Evolutionary conservation across 1,140 invertebrate genomes (phyloP).

Genomic region (Drosophila pruinosa): DNA sequence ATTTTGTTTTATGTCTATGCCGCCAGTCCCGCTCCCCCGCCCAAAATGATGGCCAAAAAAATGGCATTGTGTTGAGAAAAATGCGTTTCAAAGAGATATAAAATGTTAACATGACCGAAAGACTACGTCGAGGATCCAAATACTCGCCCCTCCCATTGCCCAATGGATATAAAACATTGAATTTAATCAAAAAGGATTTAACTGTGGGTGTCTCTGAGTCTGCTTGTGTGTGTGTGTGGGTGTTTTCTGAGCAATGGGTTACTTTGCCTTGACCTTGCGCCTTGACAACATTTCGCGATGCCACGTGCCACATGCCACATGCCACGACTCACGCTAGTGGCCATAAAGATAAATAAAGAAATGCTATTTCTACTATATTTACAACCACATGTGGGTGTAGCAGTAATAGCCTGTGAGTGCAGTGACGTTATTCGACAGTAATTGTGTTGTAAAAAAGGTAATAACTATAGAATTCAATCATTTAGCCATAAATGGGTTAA

Average conservation of each 20-base stretch:
- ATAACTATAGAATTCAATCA: slow-evolving; percentile 27
- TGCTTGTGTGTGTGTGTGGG: slow-evolving; percentile 1
- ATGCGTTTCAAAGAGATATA: slow-evolving; percentile 80
- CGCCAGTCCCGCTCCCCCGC: background rate
- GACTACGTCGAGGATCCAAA: slow-evolving; percentile 19
- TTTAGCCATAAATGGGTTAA: slow-evolving; percentile 24
- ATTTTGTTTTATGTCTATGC: slow-evolving; percentile 74
- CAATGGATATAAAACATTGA: slow-evolving; percentile 81
- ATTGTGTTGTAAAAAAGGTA: slow-evolving; percentile 16
- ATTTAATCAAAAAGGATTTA: slow-evolving; percentile 82
- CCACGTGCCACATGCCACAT: slow-evolving; percentile 61
- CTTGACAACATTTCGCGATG: slow-evolving; percentile 65
- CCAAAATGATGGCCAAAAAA: slow-evolving; percentile 19
- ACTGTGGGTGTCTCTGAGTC: slow-evolving; percentile 18
- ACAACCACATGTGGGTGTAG: background rate
- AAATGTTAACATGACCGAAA: slow-evolving; percentile 73
- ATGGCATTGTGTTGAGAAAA: slow-evolving; percentile 65
- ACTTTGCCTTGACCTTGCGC: slow-evolving; percentile 68
- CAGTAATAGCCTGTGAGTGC: slow-evolving; percentile 11
- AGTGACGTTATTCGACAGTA: slow-evolving; percentile 11
- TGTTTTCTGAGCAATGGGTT: slow-evolving; percentile 48
- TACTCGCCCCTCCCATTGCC: slow-evolving; percentile 12
- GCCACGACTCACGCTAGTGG: slow-evolving; percentile 14
- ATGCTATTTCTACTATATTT: slow-evolving; percentile 11
- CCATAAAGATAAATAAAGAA: slow-evolving; percentile 47